Conservation (phyloP, 2,888 invertebrate species). For the Cantharis nigra region DNA sequence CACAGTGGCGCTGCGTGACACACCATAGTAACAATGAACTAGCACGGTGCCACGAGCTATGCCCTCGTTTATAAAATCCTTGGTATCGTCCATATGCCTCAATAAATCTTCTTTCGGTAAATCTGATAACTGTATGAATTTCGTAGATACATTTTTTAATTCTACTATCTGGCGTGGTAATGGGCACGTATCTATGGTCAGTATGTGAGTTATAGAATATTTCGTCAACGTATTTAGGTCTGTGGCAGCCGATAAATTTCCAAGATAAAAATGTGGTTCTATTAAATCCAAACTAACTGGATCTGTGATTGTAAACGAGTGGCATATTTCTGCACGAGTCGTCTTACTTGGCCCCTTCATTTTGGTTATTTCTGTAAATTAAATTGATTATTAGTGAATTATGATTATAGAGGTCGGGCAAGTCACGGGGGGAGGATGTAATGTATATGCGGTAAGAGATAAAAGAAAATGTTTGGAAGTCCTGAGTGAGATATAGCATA, state of each 20-base stretch:
- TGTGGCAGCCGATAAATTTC: constrained; percentile 80
- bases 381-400: neutral
- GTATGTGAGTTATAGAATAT: constrained; percentile 73
- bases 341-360: constrained; percentile 5
- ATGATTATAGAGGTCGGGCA: neutral
- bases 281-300: constrained; percentile 63
- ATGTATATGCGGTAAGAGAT: too few relatives aligned
- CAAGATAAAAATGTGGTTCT: constrained; percentile 63
- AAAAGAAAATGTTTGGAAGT: too few relatives aligned
- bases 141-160: constrained; percentile 68
- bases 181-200: constrained; percentile 85
- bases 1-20: constrained; percentile 86
- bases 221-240: constrained; percentile 69
- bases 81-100: constrained; percentile 76
- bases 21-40: constrained; percentile 91
- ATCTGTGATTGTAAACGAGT: constrained; percentile 60
- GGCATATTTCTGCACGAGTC: constrained; percentile 40
- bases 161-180: constrained; percentile 75
- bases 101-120: constrained; percentile 84
- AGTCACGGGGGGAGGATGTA: too few relatives aligned
- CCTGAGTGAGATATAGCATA: too few relatives aligned
- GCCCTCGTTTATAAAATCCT: constrained; percentile 76
- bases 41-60: constrained; percentile 70
- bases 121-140: constrained; percentile 82
- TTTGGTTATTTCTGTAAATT: neutral